phyloP scores from a whole-genome alignment of 2,888 invertebrate genomes.

The Toxonevra muliebris region DNA sequence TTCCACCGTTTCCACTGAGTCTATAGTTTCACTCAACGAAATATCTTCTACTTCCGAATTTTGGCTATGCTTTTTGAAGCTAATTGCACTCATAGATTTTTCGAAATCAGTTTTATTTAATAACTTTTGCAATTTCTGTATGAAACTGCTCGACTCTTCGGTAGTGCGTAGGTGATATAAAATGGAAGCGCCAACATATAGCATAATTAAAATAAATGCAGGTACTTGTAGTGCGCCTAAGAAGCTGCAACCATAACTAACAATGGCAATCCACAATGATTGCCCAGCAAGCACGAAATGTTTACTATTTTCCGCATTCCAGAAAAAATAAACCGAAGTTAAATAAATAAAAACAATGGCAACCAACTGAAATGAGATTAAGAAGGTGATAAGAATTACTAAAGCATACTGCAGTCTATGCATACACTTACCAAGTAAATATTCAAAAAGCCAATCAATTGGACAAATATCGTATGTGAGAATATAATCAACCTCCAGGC shows the following conservation, averaged over 20 bases:
- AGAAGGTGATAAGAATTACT: neutral
- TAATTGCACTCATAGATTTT: slow-evolving; percentile 57
- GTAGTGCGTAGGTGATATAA: slow-evolving; percentile 61
- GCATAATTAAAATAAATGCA: slow-evolving; percentile 75
- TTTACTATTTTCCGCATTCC: slow-evolving; percentile 76
- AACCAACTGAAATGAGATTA: slow-evolving; percentile 70
- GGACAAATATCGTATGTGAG: slow-evolving; percentile 59
- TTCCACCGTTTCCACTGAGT: slow-evolving; percentile 53
- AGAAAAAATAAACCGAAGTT: slow-evolving; percentile 75
- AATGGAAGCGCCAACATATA: slow-evolving; percentile 64
- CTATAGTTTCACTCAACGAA: slow-evolving; percentile 56
- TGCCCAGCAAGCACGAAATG: slow-evolving; percentile 76
- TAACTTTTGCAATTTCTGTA: slow-evolving; percentile 54
- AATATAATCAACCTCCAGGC: slow-evolving; percentile 65
- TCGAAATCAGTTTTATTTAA: slow-evolving; percentile 58
- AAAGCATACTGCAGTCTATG: neutral
- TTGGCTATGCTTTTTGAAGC: slow-evolving; percentile 50
- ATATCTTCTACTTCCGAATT: slow-evolving; percentile 57
- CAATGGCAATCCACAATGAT: slow-evolving; percentile 78
- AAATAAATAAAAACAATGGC: slow-evolving; percentile 76
- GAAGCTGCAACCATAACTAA: slow-evolving; percentile 78
- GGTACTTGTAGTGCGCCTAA: slow-evolving; percentile 81
- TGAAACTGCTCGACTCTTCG: slow-evolving; percentile 50
- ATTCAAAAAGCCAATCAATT: slow-evolving; percentile 57
- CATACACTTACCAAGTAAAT: slow-evolving; percentile 55